phyloP scores from a whole-genome alignment of 2,797 vertebrate species.

The Cossypha heuglini region DNA sequence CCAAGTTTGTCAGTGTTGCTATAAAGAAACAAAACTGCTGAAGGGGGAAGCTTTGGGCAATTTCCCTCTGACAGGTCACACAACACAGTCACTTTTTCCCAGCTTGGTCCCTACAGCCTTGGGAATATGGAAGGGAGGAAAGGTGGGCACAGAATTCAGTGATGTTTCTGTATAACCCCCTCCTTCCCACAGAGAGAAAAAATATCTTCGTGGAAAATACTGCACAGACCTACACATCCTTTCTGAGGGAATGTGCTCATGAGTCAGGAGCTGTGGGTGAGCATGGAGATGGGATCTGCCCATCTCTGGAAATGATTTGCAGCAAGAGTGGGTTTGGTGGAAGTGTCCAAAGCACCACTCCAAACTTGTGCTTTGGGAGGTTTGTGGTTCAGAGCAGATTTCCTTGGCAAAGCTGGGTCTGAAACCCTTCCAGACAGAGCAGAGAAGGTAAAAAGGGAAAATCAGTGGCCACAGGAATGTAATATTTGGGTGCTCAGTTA shows the following conservation, averaged over 20 bases:
- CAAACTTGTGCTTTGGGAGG: neutral
- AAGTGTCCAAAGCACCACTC: fast-evolving
- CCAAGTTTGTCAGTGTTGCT: neutral
- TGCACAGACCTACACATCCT: neutral
- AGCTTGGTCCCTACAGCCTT: neutral
- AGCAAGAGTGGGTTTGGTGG: neutral
- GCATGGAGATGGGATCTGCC: fast-evolving
- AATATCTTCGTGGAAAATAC: neutral
- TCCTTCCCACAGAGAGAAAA: neutral
- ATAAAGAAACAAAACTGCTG: neutral
- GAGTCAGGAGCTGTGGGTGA: neutral
- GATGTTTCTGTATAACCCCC: neutral
- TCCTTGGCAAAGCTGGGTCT: neutral
- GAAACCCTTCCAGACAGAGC: neutral
- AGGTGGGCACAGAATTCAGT: neutral
- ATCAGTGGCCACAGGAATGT: neutral
- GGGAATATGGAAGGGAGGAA: neutral
- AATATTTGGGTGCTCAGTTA: neutral
- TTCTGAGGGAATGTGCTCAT: fast-evolving
- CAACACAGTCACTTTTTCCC: fast-evolving
- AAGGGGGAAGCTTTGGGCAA: neutral
- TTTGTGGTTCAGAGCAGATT: neutral
- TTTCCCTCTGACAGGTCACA: neutral
- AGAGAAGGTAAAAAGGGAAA: neutral
- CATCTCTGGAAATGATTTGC: neutral